Percentiles rank a stretch among this genome's conserved stretches.
Conservation (phyloP, 2,888 invertebrate genomes). For the Hydrotaea diabolus region DNA sequence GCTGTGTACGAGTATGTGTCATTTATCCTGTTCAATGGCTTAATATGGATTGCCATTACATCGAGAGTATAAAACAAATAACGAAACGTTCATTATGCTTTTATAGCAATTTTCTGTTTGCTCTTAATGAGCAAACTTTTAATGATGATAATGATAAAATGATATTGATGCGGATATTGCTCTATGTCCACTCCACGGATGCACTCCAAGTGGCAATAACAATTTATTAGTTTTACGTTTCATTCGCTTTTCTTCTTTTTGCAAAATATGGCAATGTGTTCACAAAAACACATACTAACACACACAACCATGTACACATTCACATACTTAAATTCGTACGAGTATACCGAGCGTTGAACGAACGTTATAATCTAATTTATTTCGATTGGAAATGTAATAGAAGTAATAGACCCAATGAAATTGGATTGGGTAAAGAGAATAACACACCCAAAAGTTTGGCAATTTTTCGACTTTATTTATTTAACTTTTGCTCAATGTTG, state of each 20-base stretch:
- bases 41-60: constrained; percentile 4
- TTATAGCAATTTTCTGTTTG: constrained; percentile 30
- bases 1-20: too few relatives aligned
- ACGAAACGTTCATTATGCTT: constrained; percentile 24
- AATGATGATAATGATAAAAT: constrained; percentile 41
- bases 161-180: constrained; percentile 20
- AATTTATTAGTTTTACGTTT: constrained; percentile 32
- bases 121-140: constrained; percentile 39
- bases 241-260: background rate
- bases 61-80: background rate
- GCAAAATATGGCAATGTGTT: background rate
- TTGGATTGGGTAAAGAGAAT: constrained; percentile 16
- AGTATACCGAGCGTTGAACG: background rate
- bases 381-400: background rate
- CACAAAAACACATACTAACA: background rate
- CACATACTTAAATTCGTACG: too few relatives aligned
- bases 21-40: constrained; percentile 17
- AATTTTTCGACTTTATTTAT: constrained; percentile 9
- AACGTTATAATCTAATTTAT: constrained; percentile 20
- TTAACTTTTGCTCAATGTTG: background rate
- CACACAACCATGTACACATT: too few relatives aligned
- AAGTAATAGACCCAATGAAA: constrained; percentile 23
- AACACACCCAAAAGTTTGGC: background rate
- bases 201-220: background rate
- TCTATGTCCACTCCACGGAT: background rate